Base-by-base conservation (phyloP, 2,113 vertebrate species). In the Anguilla rostrata region DNA sequence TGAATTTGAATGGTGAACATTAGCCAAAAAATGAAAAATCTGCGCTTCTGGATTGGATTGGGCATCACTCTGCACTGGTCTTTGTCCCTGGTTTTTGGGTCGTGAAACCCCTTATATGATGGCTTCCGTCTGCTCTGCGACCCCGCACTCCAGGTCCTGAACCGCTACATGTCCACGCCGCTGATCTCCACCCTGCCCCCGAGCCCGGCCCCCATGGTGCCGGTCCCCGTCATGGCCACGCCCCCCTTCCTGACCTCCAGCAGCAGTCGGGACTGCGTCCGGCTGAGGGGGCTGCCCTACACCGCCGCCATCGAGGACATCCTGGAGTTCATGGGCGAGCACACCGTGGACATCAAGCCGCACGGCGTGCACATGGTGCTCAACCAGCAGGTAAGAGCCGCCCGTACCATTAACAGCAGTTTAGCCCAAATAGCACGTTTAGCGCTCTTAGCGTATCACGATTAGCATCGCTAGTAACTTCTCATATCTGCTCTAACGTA, bases 331-430 rank as follows among this genome's bases (percentile, higher is more conserved):
- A 96, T 99, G 93, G 98, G 96, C 29, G 98, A 99, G 0, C 96
- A 97, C 86, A 98, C 98, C 0, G 93, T 92, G 3, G 98, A 99
- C 90, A 99, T 99, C 90, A 97, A 97, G 92, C 97, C 98, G 4
- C 98, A 99, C 0, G 98, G 98, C 83, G 97, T 99, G 81, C 98
- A 99, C 90, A 99, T 99, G 98, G 98, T 99, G 81, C 97, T 99
- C 87, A 99, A 99, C 89, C 98, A 99, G 88, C 98, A 99, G 97
- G 98, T 99, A 88, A 71, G 0, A 12, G 26, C 26, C 12, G 71
- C n/a, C n/a, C 9, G 5, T 12, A 29, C 71, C n/a, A 34, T 11
- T 53, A 53, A 53, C 49, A 11, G 12, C 49, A 14, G 7, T 53
- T 75, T 75, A 34, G 71, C n/a, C 2, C 71, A 9, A 71, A 29